Evolutionary conservation across 2,113 vertebrate genomes (phyloP).

Genomic region (Chionomys nivalis): DNA sequence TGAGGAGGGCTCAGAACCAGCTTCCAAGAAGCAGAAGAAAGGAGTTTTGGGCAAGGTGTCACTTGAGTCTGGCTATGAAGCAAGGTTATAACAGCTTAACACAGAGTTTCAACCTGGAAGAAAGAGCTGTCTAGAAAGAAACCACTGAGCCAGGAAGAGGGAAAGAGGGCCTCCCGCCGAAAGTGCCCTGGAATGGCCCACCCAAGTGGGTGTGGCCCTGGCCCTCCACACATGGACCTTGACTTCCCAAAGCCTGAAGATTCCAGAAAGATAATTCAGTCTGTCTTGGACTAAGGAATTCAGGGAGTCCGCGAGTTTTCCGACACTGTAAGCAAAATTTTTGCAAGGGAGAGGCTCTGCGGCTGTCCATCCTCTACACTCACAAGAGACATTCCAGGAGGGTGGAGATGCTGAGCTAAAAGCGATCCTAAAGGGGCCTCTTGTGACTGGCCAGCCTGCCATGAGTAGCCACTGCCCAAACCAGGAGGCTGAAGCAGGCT

Average conservation of each 20-base stretch:
- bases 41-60: not conserved
- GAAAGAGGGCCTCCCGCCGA: not conserved
- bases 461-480: not conserved
- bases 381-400: not conserved
- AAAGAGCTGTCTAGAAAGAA: constrained; percentile 24
- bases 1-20: not conserved
- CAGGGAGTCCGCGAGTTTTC: not conserved
- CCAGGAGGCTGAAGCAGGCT: not conserved
- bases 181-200: not conserved
- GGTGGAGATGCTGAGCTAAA: not conserved
- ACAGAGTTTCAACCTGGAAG: not conserved
- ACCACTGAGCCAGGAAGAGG: not conserved
- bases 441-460: not conserved
- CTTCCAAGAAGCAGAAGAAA: not conserved
- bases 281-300: not conserved
- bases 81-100: not conserved
- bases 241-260: not conserved
- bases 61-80: not conserved
- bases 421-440: not conserved
- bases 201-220: not conserved
- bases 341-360: not conserved
- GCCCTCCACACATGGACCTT: not conserved
- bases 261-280: not conserved
- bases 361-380: not conserved
- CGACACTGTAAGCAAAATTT: not conserved